A percentile compares a stretch with the other conserved stretches of the same genome.
phyloP scores from a whole-genome alignment of 1,140 invertebrate species.

The Drosophila neocordata region DNA sequence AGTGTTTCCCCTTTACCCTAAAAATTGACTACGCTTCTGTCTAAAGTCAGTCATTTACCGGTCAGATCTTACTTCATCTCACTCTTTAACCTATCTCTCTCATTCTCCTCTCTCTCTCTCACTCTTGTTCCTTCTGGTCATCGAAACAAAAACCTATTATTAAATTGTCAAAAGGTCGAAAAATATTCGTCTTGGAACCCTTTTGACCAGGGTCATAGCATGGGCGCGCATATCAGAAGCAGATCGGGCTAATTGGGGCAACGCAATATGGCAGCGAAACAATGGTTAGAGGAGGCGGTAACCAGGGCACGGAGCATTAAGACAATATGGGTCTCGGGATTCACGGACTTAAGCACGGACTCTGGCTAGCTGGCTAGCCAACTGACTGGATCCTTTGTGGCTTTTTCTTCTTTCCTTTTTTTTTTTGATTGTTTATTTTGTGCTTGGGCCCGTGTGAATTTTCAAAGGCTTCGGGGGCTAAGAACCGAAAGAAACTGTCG shows the following conservation, averaged over 20 bases:
- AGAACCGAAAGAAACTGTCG: constrained; percentile 58
- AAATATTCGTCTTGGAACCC: constrained; percentile 25
- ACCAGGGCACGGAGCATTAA: constrained; percentile 67
- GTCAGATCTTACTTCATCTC: constrained; percentile 9
- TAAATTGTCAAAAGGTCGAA: constrained; percentile 81
- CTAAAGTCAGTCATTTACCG: constrained; percentile 66
- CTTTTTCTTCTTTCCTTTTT: background rate
- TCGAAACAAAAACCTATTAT: constrained; percentile 73
- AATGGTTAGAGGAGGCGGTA: constrained; percentile 37
- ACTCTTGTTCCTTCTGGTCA: constrained; percentile 11
- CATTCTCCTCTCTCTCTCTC: background rate
- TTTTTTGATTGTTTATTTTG: constrained; percentile 70
- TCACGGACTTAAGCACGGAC: constrained; percentile 6
- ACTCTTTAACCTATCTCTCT: background rate
- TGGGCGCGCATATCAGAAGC: constrained; percentile 79
- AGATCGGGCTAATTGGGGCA: constrained; percentile 81
- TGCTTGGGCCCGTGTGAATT: constrained; percentile 79
- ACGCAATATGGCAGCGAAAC: constrained; percentile 33
- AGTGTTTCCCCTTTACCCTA: background rate
- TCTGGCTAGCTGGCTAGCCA: constrained; percentile 38
- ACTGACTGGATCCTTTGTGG: constrained; percentile 24
- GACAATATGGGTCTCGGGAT: constrained; percentile 60
- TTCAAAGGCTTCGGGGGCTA: constrained; percentile 80
- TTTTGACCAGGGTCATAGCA: constrained; percentile 43
- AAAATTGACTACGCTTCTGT: background rate